Evolutionary conservation across 2,113 vertebrate species (phyloP), one percentile per base, ranked within the genome.

Genomic region (Cyanoderma ruficeps): DNA sequence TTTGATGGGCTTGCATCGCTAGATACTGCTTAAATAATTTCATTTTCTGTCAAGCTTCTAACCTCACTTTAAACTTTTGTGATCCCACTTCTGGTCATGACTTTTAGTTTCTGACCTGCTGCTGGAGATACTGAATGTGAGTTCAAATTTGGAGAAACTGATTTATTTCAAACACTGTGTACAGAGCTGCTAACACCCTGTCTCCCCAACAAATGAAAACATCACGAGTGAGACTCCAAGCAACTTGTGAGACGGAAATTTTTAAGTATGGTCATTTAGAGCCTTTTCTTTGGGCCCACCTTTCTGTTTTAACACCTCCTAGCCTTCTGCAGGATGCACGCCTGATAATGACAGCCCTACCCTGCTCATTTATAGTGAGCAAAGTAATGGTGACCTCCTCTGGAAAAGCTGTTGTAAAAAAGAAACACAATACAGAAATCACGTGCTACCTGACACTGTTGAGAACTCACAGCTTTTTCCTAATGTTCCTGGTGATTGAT

Each of bases 21-120:
- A 89, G 49, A 56, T 79, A 67, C 53, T 94, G 41, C 82, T 87
- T 83, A 91, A 94, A 93, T 69, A 82, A 79, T 33, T 84, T 79
- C 3, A 64, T 82, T 82, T 82, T 94, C 84, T 94, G 57, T 56
- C 70, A 91, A 56, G 81, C 65, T 91, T 31, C 6, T 84, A 64
- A 84, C 84, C 24, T 89, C 69, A 84, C 65, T 96, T 95, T 77
- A 90, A 87, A 82, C 65, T 79, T 87, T 60, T 28, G 28, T 64
- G 74, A 87, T 44, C 15, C 57, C 57, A 82, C 78, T 91, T 89
- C 57, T 85, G 52, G 41, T 67, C 65, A 64, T 79, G 53, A 89
- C 35, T 87, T 94, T 61, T 61, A 37, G 24, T 78, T 84, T 74
- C 31, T 37, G 63, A 92, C 55, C 64, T 63, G 39, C 41, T 52